Conservation (phyloP, 2,888 invertebrate species). For the Hirtodrosophila confusa region DNA sequence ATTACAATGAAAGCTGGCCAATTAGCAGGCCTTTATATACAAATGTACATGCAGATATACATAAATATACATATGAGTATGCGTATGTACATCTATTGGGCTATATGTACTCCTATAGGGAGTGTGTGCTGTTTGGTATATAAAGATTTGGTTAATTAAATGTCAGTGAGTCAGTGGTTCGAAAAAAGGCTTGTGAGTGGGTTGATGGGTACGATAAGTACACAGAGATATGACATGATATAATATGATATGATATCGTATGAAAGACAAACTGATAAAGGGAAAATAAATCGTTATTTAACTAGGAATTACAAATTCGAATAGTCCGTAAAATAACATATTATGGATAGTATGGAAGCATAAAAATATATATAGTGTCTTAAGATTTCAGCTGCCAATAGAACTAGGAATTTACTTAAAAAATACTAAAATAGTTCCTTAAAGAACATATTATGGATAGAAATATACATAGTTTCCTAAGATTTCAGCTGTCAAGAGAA, state of each 20-base stretch:
- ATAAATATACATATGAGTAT: background rate
- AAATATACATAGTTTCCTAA: no score
- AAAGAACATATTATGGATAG: no score
- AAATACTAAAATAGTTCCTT: no score
- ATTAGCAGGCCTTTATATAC: slow-evolving; percentile 58
- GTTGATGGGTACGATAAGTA: slow-evolving; percentile 24
- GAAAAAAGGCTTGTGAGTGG: slow-evolving; percentile 29
- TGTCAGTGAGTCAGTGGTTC: slow-evolving; percentile 64
- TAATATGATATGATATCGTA: slow-evolving; percentile 13
- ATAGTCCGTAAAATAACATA: no score
- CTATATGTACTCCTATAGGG: slow-evolving; percentile 1
- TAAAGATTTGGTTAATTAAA: slow-evolving; percentile 62
- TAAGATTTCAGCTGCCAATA: no score
- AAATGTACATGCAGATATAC: no score
- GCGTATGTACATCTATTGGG: background rate
- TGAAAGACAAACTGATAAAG: background rate
- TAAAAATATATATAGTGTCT: no score
- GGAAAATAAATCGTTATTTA: no score
- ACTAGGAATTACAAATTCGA: no score
- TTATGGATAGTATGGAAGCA: no score
- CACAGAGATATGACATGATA: slow-evolving; percentile 23
- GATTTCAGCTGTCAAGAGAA: no score
- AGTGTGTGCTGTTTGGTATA: slow-evolving; percentile 24
- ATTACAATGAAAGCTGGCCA: slow-evolving; percentile 74
- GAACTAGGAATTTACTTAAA: no score